Percentiles rank a stretch among this genome's conserved stretches.
phyloP scores from a whole-genome alignment of 2,797 vertebrate species.

The Spondyliosoma cantharus region DNA sequence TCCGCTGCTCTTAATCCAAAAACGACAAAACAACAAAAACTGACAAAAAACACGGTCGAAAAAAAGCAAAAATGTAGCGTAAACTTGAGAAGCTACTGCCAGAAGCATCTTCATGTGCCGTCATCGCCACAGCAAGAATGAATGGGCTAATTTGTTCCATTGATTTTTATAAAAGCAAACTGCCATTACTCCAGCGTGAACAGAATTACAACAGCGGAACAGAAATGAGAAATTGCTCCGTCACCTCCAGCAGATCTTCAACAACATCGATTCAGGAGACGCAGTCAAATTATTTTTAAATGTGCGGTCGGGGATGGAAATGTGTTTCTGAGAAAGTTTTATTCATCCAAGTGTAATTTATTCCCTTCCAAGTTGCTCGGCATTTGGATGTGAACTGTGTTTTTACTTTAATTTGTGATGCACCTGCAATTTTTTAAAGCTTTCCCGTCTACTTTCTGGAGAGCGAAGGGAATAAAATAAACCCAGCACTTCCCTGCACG shows the following conservation, averaged over 20 bases:
- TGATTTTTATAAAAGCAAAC: no score
- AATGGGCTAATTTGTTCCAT: no score
- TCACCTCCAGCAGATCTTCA: not conserved
- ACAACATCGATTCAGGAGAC: not conserved
- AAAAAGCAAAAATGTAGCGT: no score
- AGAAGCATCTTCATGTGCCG: no score
- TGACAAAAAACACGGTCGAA: no score
- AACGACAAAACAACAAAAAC: no score
- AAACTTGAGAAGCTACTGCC: no score
- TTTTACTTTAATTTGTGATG: slow-evolving; percentile 42
- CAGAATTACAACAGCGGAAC: no score
- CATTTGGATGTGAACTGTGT: slow-evolving; percentile 41
- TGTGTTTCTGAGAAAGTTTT: slow-evolving; percentile 17
- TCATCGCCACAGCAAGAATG: no score
- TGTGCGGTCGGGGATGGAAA: slow-evolving; percentile 2
- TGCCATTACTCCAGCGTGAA: no score
- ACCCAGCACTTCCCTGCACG: not conserved
- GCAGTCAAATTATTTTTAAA: slow-evolving; percentile 26
- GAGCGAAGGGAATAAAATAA: slow-evolving; percentile 24
- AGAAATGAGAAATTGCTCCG: not conserved
- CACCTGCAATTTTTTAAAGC: slow-evolving; percentile 46
- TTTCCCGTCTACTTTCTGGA: slow-evolving; percentile 15
- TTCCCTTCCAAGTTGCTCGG: slow-evolving; percentile 48
- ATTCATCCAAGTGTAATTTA: slow-evolving; percentile 46
- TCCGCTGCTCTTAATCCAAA: no score